A percentile compares a stretch with the other conserved stretches of the same genome.
Conservation (phyloP, 2,797 vertebrate species). For the Phalanger gymnotis region DNA sequence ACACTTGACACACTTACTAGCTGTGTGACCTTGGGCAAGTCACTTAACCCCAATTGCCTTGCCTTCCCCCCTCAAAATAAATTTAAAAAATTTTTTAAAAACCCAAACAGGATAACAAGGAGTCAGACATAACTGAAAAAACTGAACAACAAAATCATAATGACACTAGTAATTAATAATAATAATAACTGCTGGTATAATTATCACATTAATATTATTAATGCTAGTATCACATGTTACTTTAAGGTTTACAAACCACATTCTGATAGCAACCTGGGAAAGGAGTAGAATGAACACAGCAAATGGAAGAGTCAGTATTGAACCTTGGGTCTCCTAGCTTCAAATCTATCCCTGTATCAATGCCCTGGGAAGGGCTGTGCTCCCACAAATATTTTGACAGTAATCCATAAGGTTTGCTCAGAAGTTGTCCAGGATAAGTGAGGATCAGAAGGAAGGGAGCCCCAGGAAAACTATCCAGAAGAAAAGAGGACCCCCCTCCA, state of each 20-base stretch:
- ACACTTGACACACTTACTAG: too few species aligned
- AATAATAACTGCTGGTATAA: neutral
- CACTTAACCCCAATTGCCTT: too few species aligned
- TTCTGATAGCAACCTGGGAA: neutral
- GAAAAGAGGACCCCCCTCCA: neutral
- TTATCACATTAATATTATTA: neutral
- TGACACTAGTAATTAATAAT: neutral
- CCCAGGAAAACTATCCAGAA: neutral
- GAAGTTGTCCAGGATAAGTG: neutral
- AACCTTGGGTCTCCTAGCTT: neutral
- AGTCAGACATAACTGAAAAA: neutral
- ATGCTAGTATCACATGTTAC: neutral
- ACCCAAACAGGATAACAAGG: neutral
- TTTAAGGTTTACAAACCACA: neutral
- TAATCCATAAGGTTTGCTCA: neutral
- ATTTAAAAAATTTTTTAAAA: too few species aligned
- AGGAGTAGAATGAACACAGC: neutral
- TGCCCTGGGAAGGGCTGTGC: neutral
- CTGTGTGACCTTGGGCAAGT: too few species aligned
- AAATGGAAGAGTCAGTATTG: neutral
- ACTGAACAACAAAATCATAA: neutral
- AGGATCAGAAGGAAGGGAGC: neutral
- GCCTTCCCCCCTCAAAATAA: too few species aligned
- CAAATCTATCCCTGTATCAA: neutral
- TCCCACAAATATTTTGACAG: neutral